phyloP scores from a whole-genome alignment of 2,888 invertebrate genomes.

The Invenusta paracnida region DNA sequence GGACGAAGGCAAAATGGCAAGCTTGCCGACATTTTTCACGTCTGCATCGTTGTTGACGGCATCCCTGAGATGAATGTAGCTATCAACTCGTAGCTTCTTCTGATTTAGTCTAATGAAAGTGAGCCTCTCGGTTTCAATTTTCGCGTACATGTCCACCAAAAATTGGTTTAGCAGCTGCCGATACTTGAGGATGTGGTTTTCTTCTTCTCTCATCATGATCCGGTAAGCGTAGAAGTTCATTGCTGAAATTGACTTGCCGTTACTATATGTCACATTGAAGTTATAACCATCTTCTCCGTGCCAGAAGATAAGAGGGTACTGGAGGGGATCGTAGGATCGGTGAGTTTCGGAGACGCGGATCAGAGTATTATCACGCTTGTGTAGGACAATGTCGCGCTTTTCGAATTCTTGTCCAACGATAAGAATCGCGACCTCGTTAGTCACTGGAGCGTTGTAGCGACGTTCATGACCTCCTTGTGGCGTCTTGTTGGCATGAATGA shows the following conservation, averaged over 20 bases:
- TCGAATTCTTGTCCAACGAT: constrained; percentile 46
- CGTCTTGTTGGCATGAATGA: constrained; percentile 45
- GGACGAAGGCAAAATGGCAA: constrained; percentile 49
- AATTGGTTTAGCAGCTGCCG: constrained; percentile 44
- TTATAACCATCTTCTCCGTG: constrained; percentile 47
- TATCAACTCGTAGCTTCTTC: constrained; percentile 45
- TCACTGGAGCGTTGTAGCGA: constrained; percentile 27
- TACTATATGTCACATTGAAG: neutral
- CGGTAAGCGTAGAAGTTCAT: neutral
- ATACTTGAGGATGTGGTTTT: constrained; percentile 45
- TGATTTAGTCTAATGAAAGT: constrained; percentile 45
- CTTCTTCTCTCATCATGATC: neutral
- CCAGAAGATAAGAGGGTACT: constrained; percentile 58
- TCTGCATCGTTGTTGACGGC: constrained; percentile 40
- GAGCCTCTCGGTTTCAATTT: constrained; percentile 46
- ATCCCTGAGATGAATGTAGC: constrained; percentile 50
- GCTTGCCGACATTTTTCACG: constrained; percentile 45
- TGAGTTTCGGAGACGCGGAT: constrained; percentile 51
- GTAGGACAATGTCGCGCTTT: constrained; percentile 46
- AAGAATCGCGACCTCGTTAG: constrained; percentile 43
- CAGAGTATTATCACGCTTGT: constrained; percentile 48
- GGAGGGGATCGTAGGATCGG: constrained; percentile 54
- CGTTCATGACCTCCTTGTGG: constrained; percentile 22
- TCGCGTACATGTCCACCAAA: constrained; percentile 46
- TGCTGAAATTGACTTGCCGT: too few species aligned